Evolutionary conservation across 2,888 invertebrate species (phyloP).

Genomic region (Eumacrocentrus americanus): DNA sequence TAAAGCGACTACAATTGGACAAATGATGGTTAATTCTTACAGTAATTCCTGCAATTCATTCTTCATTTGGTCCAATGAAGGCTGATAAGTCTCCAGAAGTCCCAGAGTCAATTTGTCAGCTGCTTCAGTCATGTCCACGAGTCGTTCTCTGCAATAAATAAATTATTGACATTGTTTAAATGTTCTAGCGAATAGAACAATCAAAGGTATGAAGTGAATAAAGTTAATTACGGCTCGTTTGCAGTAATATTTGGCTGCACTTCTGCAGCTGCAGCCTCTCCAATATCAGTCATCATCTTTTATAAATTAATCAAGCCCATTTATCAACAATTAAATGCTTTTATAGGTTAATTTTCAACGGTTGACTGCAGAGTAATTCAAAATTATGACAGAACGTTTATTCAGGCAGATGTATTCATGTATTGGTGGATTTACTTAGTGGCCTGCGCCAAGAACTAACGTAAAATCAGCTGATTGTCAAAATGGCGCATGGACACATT

Average conservation of each 20-base stretch:
- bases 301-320: neutral
- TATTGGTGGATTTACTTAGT: no score
- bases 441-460: no score
- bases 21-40: conserved; percentile 48
- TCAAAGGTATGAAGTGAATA: conserved; percentile 9
- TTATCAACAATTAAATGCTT: neutral
- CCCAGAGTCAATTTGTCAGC: conserved; percentile 53
- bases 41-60: conserved; percentile 60
- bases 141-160: conserved; percentile 31
- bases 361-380: no score
- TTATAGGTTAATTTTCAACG: no score
- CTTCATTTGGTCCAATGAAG: conserved; percentile 55
- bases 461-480: neutral
- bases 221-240: conserved; percentile 38
- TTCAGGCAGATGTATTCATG: no score
- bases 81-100: conserved; percentile 54
- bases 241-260: conserved; percentile 39
- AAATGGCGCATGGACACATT: neutral
- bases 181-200: neutral
- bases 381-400: no score
- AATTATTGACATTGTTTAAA: neutral
- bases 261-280: conserved; percentile 42
- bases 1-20: conserved; percentile 15
- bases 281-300: conserved; percentile 52
- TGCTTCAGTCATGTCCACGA: conserved; percentile 43